Evolutionary conservation across 2,888 invertebrate genomes (phyloP).

Genomic region (Pristionchus mayeri): DNA sequence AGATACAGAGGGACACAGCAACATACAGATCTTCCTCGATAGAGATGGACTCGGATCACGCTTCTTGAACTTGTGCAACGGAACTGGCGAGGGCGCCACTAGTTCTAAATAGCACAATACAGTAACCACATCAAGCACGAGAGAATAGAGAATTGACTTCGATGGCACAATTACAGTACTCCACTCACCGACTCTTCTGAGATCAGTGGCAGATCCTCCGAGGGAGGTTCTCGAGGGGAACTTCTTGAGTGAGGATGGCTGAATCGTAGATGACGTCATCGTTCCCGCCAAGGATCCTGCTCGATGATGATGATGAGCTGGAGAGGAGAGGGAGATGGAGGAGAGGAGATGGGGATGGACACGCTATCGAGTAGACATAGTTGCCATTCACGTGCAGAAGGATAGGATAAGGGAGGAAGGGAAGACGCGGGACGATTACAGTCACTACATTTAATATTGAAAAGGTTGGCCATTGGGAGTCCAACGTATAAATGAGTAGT

Average conservation of each 20-base stretch:
- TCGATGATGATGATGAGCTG: background rate
- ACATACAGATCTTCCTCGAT: conserved; percentile 70
- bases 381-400: no score
- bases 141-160: background rate
- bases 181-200: conserved; percentile 55
- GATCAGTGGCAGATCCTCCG: conserved; percentile 54
- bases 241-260: conserved; percentile 40
- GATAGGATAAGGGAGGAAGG: no score
- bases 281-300: conserved; percentile 3
- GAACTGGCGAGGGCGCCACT: conserved; percentile 58
- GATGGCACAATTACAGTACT: background rate
- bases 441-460: no score
- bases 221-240: conserved; percentile 52
- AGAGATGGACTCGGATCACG: conserved; percentile 69
- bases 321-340: background rate
- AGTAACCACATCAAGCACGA: background rate
- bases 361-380: background rate
- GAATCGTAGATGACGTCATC: background rate
- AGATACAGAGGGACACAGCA: background rate
- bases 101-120: conserved; percentile 57
- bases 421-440: no score
- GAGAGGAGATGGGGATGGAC: background rate
- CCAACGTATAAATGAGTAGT: background rate
- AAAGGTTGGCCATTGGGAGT: no score
- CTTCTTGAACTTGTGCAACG: conserved; percentile 65